These are phyloP conservation scores for Xestia xanthographa DNA, from an alignment of 2,888 invertebrate genomes.

Conservation along the genomic window DNA sequence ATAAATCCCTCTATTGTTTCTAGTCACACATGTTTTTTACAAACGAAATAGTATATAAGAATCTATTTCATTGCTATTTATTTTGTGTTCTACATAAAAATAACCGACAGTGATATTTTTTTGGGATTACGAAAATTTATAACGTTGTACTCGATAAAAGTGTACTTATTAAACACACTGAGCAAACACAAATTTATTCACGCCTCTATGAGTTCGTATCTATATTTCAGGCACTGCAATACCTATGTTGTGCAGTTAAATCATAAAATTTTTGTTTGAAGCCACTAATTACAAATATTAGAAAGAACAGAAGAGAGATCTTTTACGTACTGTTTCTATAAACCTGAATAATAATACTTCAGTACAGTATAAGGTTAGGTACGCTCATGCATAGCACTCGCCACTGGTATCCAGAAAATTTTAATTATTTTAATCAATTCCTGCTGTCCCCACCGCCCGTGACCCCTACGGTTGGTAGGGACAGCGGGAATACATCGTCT, in stretches of 20 bases:
- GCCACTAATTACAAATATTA: neutral
- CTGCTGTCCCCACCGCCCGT: too few relatives aligned
- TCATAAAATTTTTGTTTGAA: neutral
- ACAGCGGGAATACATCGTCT: too few relatives aligned
- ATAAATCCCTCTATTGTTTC: constrained; percentile 5
- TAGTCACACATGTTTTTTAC: neutral
- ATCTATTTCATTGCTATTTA: neutral
- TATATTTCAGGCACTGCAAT: neutral
- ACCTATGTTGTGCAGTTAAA: neutral
- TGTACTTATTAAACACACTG: neutral
- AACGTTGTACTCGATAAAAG: constrained; percentile 7
- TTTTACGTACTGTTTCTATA: neutral
- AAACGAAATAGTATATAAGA: neutral
- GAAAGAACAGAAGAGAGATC: too few relatives aligned
- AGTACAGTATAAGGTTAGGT: neutral
- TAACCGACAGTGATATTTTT: neutral
- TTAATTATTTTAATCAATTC: too few relatives aligned
- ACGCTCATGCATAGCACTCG: neutral
- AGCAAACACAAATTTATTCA: constrained; percentile 16
- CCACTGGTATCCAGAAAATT: too few relatives aligned
- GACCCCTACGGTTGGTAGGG: too few relatives aligned
- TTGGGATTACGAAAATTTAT: neutral
- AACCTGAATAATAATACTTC: neutral
- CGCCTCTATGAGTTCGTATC: constrained; percentile 5
- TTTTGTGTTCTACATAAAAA: neutral